Base-by-base conservation (phyloP, 2,888 invertebrate species). In the Trichopria drosophilae region DNA sequence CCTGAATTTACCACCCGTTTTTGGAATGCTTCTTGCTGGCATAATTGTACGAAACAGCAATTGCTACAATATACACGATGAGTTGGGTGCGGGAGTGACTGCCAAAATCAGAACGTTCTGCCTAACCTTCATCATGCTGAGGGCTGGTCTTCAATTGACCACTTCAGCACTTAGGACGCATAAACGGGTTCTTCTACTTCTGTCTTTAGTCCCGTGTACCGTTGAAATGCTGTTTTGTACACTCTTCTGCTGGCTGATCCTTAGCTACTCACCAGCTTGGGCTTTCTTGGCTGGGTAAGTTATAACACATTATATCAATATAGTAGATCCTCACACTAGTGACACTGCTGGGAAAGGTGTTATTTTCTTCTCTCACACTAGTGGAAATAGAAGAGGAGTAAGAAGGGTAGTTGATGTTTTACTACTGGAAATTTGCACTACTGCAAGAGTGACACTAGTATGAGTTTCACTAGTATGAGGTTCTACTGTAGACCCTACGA, bases 21-120 rank as follows among this genome's bases (percentile, higher is more conserved):
- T 84, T 49, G 84, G 84, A 10, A 84, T 84, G 84, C 69, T 84
- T 1, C 71, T 84, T 35, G 80, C 82, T 42, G 84, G 84, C 9
- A 79, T 84, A 3, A 66, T 63, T 13, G 45, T 61, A n/a, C 53
- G 61, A 1, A 61, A 60, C 15, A 36, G 44, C 3, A 39, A 55
- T 7, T 50, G 52, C 16, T 72, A 69, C 57, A 52, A 69, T 32
- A 68, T 72, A 23, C 55, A 61, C n/a, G 62, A 65, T 5, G 57
- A 65, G 10, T 63, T 74, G 18, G 68, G 70, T 3, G 4, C 15
- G 1, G 18, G 10, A 2, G 39, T 61, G 1, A 62, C 59, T 2
- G 32, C 60, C 3, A 72, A 67, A 53, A 67, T 74, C 18, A 62
- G 74, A 6, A 66, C 63, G 4, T 65, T 73, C 28, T 68, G 72